Percentiles rank a stretch among this genome's conserved stretches.
phyloP scores from a whole-genome alignment of 2,113 vertebrate species.

The Oreotrochilus melanogaster region DNA sequence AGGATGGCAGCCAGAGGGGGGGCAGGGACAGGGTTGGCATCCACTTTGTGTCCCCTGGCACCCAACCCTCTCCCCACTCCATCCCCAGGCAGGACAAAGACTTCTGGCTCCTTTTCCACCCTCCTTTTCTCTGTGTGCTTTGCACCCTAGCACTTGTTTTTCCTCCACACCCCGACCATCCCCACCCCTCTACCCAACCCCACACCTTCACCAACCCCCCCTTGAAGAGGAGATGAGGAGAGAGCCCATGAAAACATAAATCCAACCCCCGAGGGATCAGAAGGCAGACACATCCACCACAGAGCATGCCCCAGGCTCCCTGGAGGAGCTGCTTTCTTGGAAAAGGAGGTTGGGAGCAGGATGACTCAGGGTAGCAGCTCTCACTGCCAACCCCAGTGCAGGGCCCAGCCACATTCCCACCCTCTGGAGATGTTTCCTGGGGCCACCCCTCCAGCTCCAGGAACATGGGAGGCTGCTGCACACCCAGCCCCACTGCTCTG shows the following conservation, averaged over 20 bases:
- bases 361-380: constrained; percentile 39
- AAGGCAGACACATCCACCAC: not conserved
- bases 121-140: not conserved
- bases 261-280: not conserved
- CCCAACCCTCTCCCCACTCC: not conserved
- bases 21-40: not conserved
- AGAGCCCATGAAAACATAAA: not conserved
- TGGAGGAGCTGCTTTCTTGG: constrained; percentile 42
- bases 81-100: not conserved
- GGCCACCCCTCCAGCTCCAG: not conserved
- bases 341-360: constrained; percentile 5
- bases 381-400: not conserved
- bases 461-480: not conserved
- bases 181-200: not conserved
- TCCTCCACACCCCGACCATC: not conserved
- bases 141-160: not conserved
- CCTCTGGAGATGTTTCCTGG: not conserved
- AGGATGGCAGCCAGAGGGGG: not conserved
- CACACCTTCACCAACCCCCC: not conserved
- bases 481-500: not conserved
- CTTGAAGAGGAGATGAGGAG: not conserved
- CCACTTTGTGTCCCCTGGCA: fast-evolving
- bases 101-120: not conserved
- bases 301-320: constrained; percentile 28
- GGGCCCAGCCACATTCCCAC: not conserved